Conservation (phyloP, 2,888 invertebrate genomes). For the Strigamia crassipes region DNA sequence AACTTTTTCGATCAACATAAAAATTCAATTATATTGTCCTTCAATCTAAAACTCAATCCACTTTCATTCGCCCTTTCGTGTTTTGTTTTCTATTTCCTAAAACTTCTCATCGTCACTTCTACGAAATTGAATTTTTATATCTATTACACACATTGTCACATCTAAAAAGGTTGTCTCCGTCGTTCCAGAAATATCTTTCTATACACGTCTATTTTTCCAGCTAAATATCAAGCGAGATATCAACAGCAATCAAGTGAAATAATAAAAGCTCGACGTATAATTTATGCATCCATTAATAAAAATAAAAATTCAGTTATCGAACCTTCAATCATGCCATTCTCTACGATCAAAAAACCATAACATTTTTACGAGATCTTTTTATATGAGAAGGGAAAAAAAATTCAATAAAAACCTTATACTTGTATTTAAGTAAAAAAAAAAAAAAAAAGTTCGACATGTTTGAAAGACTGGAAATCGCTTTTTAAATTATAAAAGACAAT, state of each 20-base stretch:
- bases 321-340: background rate
- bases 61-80: background rate
- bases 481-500: background rate
- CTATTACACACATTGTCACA: background rate
- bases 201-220: background rate
- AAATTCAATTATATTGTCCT: background rate
- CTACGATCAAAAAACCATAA: background rate
- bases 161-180: background rate
- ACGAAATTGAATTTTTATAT: conserved; percentile 25
- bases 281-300: no score
- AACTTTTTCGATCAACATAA: conserved; percentile 32
- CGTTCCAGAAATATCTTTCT: background rate
- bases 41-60: background rate
- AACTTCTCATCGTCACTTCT: background rate
- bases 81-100: conserved; percentile 21
- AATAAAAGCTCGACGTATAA: no score
- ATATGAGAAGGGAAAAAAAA: background rate
- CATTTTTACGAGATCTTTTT: background rate
- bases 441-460: background rate
- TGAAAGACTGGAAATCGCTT: background rate
- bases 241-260: no score
- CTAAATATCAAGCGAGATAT: no score
- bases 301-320: background rate
- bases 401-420: background rate
- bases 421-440: background rate